phyloP scores from a whole-genome alignment of 1,140 invertebrate species.

The Trichoplusia ni region DNA sequence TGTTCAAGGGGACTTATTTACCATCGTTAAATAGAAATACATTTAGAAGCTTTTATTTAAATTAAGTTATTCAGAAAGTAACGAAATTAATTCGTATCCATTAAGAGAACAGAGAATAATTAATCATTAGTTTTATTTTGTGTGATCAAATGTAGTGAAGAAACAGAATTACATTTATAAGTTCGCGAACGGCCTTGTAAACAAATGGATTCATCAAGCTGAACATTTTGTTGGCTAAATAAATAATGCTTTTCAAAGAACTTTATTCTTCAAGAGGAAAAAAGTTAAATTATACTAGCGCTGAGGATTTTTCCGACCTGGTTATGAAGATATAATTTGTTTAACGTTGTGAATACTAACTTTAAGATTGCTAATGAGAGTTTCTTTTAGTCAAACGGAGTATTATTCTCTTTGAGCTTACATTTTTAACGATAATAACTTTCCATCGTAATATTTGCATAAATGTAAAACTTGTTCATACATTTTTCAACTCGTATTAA shows the following conservation, averaged over 20 bases:
- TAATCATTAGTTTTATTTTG: too few species aligned
- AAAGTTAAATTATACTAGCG: slow-evolving; percentile 21
- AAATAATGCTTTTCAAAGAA: slow-evolving; percentile 12
- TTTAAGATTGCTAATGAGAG: slow-evolving; percentile 18
- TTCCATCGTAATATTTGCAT: slow-evolving; percentile 4
- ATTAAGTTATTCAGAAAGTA: not conserved
- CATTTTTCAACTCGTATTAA: too few species aligned
- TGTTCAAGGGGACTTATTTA: slow-evolving; percentile 21
- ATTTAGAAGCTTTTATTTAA: slow-evolving; percentile 4
- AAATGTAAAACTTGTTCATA: too few species aligned
- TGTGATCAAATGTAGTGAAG: too few species aligned
- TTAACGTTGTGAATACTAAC: slow-evolving; percentile 22
- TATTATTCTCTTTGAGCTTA: slow-evolving; percentile 10
- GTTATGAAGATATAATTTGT: slow-evolving; percentile 18
- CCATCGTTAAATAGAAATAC: slow-evolving; percentile 14
- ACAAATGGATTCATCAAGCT: slow-evolving; percentile 14
- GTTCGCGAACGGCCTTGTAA: not conserved
- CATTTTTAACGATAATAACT: not conserved
- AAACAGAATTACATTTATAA: too few species aligned
- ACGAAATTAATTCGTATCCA: too few species aligned
- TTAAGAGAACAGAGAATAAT: too few species aligned
- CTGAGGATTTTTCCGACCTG: not conserved
- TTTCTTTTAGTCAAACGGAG: not conserved
- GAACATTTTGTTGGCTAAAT: slow-evolving; percentile 10
- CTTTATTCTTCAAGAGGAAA: not conserved